phyloP scores from a whole-genome alignment of 2,888 invertebrate genomes.

The Hirudinaria manillensis region DNA sequence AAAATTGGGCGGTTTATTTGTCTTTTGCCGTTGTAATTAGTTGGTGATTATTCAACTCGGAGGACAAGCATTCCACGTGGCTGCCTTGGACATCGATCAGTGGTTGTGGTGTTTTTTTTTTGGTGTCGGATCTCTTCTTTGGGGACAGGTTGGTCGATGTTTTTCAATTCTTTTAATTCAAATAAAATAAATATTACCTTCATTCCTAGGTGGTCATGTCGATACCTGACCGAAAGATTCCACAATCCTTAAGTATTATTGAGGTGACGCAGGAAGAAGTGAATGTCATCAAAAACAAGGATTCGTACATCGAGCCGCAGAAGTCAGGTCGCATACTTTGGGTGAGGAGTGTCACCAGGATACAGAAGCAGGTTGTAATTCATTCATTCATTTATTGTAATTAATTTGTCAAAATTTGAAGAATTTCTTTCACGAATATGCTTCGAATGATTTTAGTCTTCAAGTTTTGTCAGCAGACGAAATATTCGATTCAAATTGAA shows the following conservation, averaged over 20 bases:
- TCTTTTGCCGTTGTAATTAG: slow-evolving; percentile 57
- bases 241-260: background rate
- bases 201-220: background rate
- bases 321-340: slow-evolving; percentile 5
- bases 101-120: slow-evolving; percentile 99
- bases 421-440: too few relatives aligned
- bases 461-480: too few relatives aligned
- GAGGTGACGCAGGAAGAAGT: slow-evolving; percentile 5
- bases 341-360: slow-evolving; percentile 9
- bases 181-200: background rate
- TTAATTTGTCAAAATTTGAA: too few relatives aligned
- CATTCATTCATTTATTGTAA: too few relatives aligned
- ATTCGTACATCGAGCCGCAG: background rate
- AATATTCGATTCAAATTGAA: too few relatives aligned
- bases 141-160: slow-evolving; percentile 64
- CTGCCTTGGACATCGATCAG: slow-evolving; percentile 82
- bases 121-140: slow-evolving; percentile 88
- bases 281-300: background rate
- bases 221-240: background rate
- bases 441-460: too few relatives aligned
- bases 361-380: slow-evolving; percentile 18
- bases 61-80: slow-evolving; percentile 92
- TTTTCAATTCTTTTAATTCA: background rate
- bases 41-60: slow-evolving; percentile 92
- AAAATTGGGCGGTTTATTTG: too few relatives aligned